phyloP scores from a whole-genome alignment of 2,888 invertebrate genomes.

The Volucella zonaria region DNA sequence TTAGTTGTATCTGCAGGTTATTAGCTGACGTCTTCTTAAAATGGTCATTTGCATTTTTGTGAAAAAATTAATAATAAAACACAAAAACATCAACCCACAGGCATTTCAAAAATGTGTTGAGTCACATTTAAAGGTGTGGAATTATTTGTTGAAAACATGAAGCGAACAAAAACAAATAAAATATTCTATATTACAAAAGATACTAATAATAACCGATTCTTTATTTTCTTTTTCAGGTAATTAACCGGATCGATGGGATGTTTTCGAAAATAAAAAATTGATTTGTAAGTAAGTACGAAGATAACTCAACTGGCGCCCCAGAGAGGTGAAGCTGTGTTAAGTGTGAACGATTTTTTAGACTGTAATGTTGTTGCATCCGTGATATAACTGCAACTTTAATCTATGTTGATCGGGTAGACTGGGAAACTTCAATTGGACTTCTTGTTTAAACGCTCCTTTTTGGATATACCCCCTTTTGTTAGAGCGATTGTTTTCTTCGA shows the following conservation, averaged over 20 bases:
- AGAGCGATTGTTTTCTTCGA: too few relatives aligned
- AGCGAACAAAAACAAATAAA: not conserved
- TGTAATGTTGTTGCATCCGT: too few relatives aligned
- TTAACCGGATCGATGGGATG: not conserved
- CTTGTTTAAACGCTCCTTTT: too few relatives aligned
- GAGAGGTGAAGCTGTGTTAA: too few relatives aligned
- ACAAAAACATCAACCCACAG: not conserved
- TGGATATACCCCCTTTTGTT: too few relatives aligned
- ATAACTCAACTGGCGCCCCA: too few relatives aligned
- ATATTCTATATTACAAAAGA: too few relatives aligned
- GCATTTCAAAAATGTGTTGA: slow-evolving; percentile 35
- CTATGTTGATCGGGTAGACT: too few relatives aligned
- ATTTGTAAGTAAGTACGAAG: too few relatives aligned
- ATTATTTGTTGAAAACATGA: slow-evolving; percentile 7
- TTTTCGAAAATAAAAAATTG: not conserved
- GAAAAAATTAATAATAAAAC: not conserved
- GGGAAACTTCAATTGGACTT: too few relatives aligned
- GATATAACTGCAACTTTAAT: too few relatives aligned
- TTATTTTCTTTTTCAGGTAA: slow-evolving; percentile 28
- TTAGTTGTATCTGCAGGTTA: slow-evolving; percentile 6
- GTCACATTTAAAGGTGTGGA: not conserved
- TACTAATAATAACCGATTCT: not conserved
- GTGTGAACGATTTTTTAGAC: too few relatives aligned
- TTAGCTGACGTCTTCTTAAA: slow-evolving; percentile 23
- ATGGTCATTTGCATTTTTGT: slow-evolving; percentile 1